Evolutionary conservation across 2,113 vertebrate species (phyloP), one percentile per base, ranked within the genome.

Genomic region (Probosciger aterrimus): DNA sequence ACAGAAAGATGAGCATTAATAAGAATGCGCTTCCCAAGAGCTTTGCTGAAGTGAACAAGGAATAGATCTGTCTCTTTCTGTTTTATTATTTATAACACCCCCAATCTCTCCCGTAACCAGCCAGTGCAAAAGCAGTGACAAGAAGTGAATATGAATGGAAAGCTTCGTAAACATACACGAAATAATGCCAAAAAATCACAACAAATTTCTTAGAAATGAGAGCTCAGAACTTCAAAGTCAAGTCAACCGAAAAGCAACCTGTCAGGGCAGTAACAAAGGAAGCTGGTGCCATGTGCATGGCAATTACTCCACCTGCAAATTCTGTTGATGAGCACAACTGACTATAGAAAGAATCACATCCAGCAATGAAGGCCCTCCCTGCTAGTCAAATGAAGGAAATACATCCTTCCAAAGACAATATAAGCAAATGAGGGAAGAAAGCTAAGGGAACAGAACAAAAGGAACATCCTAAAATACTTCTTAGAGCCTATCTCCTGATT

Each of bases 11-110:
- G 31, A 84, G 94, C 55, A 81, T 90, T 88, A 46, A 59, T 39
- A 78, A 57, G 23, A 55, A 86, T 10, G 33, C 82, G 65, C 88
- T 95, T 86, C 84, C 92, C 88, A 71, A 95, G 92, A 86, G 89
- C 76, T 83, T n/a, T 71, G 46, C 77, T 89, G 70, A 94, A 64
- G 70, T 30, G 86, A 69, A 49, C 52, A 82, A 80, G 93, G 71
- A 82, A 87, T 19, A 90, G 41, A 80, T 65, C 69, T 88, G 71
- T n/a, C 93, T 92, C 18, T 0, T 88, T 89, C 62, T 91, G 59
- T 23, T 95, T 92, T 35, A 95, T 97, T 97, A 97, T 95, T 97
- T 96, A 88, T 96, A 93, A 94, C 63, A 86, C n/a, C 59, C 82
- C 91, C 73, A 86, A 80, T 53, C 82, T 93, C 70, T 62, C 88